Percentiles rank a stretch among this genome's conserved stretches.
Evolutionary conservation across 2,888 invertebrate genomes (phyloP).

Genomic region (Epinotia demarniana): DNA sequence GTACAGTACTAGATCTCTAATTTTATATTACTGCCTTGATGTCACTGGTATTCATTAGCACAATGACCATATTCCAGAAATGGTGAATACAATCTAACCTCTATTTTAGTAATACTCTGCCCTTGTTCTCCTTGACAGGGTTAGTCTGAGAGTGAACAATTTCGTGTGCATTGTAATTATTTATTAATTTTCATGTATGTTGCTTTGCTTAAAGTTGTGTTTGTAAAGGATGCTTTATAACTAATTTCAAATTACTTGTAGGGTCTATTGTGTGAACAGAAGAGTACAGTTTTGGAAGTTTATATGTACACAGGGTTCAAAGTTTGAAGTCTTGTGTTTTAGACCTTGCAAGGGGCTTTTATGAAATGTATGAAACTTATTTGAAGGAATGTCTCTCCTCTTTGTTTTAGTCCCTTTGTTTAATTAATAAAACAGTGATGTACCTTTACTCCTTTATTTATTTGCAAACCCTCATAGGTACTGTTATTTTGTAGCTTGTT

Average conservation of each 20-base stretch:
- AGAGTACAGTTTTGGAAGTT: neutral
- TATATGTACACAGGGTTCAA: neutral
- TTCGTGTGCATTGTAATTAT: constrained; percentile 12
- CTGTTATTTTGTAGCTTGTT: neutral
- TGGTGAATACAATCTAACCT: neutral
- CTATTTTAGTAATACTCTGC: neutral
- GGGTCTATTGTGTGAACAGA: neutral
- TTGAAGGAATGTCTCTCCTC: constrained; percentile 11
- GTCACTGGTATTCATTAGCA: neutral
- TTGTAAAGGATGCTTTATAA: constrained; percentile 6
- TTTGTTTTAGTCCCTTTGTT: constrained; percentile 14
- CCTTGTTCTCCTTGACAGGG: neutral
- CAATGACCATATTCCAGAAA: neutral
- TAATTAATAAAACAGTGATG: constrained; percentile 27
- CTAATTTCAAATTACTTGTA: constrained; percentile 8
- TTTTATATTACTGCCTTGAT: neutral
- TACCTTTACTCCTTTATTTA: constrained; percentile 11
- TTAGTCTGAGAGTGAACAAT: neutral
- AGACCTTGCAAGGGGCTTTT: neutral
- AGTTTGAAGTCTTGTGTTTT: neutral
- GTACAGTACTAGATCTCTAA: constrained; percentile 13
- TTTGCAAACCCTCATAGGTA: neutral
- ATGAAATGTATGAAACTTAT: constrained; percentile 6
- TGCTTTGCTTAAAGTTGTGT: constrained; percentile 6
- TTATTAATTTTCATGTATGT: neutral